Base-by-base conservation (phyloP, 23 tunicate species). In the Halocynthia roretzi region DNA sequence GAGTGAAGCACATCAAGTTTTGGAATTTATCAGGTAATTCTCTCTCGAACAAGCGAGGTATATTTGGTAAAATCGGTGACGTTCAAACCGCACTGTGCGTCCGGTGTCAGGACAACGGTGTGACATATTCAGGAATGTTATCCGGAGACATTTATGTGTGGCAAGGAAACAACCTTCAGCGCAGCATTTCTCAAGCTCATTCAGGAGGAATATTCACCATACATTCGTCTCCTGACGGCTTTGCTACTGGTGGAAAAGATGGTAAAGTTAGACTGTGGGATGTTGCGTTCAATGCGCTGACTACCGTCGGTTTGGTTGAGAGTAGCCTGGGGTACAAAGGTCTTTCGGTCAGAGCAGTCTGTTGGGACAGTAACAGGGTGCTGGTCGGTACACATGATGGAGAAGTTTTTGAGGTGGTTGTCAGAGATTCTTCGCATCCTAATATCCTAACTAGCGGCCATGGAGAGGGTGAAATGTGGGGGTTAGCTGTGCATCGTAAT, bases 401-500 rank as follows among this genome's bases (percentile, higher is more conserved):
- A 5, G 98, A 92, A 56, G 80, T 92, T 23, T 89, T 92, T 66
- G 93, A 96, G 58, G 87, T 96, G n/a, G 64, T 77, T 20, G 86
- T 96, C 10, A 80, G 88, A 6, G 84, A 85, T 51, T 52, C 80
- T 11, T 85, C 95, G 5, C 71, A 82, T 49, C 92, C 91, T 11
- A 55, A 77, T 52, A 81, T 86, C 0, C 53, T 96, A 6, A 96
- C 97, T 18, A 81, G 83, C 49, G 99, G 97, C 14, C 99, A 96
- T 63, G 76, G 87, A 8, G 99, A 96, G 77, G 99, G 99, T 56
- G 99, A 96, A 76, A 70, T 96, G 65, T 96, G 99, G 99, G 99
- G 99, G 10, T 70, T 96, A 48, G 79, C 83, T 15, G 77, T 91
- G 31, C 99, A 94, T 71, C 85, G 86, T 10, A 70, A 53, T 2